Evolutionary conservation across 2,113 vertebrate species (phyloP), one percentile per base, ranked within the genome.

Genomic region (Potamarius usumacintae): DNA sequence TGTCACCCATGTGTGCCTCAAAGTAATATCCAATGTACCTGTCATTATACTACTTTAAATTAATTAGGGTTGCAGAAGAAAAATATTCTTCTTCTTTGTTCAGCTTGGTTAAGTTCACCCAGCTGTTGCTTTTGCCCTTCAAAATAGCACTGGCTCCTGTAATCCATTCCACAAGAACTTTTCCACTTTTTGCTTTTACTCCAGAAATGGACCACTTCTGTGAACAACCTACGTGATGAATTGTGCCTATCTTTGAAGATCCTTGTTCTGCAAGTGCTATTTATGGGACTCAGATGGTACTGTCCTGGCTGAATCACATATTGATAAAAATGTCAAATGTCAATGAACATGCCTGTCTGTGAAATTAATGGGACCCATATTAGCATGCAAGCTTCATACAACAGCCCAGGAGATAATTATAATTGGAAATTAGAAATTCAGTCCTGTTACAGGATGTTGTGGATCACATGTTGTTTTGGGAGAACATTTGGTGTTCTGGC

Each of bases 251-350:
- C 30, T 34, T 71, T 71, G 27, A 34, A 10, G 67, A 30, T 34
- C 30, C 15, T 34, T 34, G 69, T 34, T 71, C 42, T 42, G 71
- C 71, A 42, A 34, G 30, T 72, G 69, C 30, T 72, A 18, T 72
- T 72, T 72, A 42, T 72, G 14, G 69, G 17, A 42, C 69, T 72
- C 30, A 18, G 27, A 30, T 7, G 4, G 34, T 74, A 18, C 9
- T 50, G 72, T 76, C 72, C 72, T 22, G 8, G 18, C 42, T 50
- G 20, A 76, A 9, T 50, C 42, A 50, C 42, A 1, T 20, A 50
- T 48, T 76, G 18, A 48, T 72, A 76, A 76, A 74, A 22, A 17
- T 48, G 72, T 48, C 72, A 76, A 74, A 74, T 48, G 71, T 74
- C 71, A 74, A 48, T 74, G 71, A 74, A 74, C 3, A 74, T 34